phyloP scores from a whole-genome alignment of 1,140 invertebrate genomes.

The Eciton burchellii region DNA sequence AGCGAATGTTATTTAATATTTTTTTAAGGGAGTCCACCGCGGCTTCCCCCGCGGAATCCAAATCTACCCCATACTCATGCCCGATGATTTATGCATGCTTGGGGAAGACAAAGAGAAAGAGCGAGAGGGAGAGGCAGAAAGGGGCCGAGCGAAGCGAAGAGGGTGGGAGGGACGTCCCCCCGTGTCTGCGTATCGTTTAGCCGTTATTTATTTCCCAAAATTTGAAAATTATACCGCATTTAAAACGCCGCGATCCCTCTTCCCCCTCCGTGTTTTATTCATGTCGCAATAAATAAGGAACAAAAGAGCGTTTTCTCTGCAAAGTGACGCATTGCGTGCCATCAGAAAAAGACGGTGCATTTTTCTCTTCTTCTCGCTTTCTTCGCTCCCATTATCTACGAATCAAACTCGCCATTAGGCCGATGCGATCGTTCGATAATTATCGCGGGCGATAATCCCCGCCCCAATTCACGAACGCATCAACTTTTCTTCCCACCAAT shows the following conservation, averaged over 20 bases:
- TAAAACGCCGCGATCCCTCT: conserved; percentile 79
- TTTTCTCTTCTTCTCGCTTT: background rate
- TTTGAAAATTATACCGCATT: conserved; percentile 85
- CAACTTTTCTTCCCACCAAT: too few species aligned
- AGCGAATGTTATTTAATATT: conserved; percentile 23
- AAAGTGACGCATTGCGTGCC: conserved; percentile 72
- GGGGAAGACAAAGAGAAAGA: conserved; percentile 50
- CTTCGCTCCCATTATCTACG: too few species aligned
- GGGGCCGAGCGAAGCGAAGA: conserved; percentile 62
- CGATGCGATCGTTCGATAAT: conserved; percentile 11
- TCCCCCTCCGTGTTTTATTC: conserved; percentile 82
- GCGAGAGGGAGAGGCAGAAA: conserved; percentile 3
- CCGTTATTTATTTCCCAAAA: conserved; percentile 84
- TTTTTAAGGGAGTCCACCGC: conserved; percentile 48
- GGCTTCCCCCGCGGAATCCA: conserved; percentile 26
- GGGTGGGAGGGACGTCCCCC: conserved; percentile 70
- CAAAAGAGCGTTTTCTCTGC: conserved; percentile 79
- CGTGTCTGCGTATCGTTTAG: conserved; percentile 84
- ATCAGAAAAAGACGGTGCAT: conserved; percentile 47
- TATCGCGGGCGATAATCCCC: too few species aligned
- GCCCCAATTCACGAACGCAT: too few species aligned
- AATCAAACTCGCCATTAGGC: conserved; percentile 33
- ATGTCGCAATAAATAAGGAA: conserved; percentile 84
- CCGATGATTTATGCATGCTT: conserved; percentile 78
- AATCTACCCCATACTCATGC: conserved; percentile 64